Percentiles rank a stretch among this genome's conserved stretches.
phyloP scores from a whole-genome alignment of 2,113 vertebrate species.

The Istiophorus platypterus region DNA sequence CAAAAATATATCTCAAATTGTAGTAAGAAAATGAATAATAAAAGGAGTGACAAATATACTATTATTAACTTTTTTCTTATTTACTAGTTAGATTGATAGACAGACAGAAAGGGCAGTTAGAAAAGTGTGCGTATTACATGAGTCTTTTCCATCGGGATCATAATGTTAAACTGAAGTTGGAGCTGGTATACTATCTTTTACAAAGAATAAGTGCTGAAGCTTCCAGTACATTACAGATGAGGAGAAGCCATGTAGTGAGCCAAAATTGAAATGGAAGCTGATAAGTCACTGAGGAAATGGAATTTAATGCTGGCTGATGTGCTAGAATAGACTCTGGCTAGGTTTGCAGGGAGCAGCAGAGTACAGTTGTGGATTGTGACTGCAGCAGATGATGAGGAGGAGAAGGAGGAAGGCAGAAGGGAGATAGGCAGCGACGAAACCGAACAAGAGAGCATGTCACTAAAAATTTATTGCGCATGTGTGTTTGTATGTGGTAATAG shows the following conservation, averaged over 20 bases:
- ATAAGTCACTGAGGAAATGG: conserved; percentile 77
- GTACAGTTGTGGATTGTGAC: conserved; percentile 44
- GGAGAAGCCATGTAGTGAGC: conserved; percentile 64
- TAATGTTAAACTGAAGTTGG: conserved; percentile 5
- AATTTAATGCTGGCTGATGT: conserved; percentile 73
- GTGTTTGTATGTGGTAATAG: conserved; percentile 6
- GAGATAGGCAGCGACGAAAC: conserved; percentile 7
- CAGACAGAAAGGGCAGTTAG: background rate
- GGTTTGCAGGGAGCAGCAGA: conserved; percentile 43
- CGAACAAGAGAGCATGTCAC: conserved; percentile 15
- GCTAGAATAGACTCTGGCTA: conserved; percentile 52
- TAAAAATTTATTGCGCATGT: conserved; percentile 28
- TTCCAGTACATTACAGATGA: conserved; percentile 62
- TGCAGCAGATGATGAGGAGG: conserved; percentile 39
- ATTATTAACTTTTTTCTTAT: no score
- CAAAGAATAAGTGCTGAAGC: conserved; percentile 60
- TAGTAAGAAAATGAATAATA: no score
- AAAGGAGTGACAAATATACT: no score
- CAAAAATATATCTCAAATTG: no score
- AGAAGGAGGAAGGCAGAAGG: background rate
- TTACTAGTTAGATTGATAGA: background rate
- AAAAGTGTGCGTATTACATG: background rate
- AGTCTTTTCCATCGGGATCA: background rate
- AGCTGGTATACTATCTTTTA: conserved; percentile 47
- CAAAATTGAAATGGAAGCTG: conserved; percentile 77